Percentiles rank a stretch among this genome's conserved stretches.
phyloP scores from a whole-genome alignment of 1,140 invertebrate species.

The Cyrtorhinus lividipennis region DNA sequence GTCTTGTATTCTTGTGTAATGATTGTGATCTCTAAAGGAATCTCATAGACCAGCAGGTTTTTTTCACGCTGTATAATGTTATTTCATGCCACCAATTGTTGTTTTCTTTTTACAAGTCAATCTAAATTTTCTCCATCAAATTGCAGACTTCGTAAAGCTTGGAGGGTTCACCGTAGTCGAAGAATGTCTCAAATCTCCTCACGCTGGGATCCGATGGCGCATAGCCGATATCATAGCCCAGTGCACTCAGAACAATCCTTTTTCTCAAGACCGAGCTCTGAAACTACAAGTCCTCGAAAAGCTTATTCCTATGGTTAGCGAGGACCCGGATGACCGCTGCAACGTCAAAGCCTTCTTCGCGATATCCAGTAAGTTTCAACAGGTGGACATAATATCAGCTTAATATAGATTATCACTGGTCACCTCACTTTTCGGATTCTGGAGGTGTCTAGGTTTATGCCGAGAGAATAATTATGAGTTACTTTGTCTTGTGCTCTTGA shows the following conservation, averaged over 20 bases:
- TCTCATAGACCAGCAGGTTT: no score
- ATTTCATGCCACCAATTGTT: not conserved
- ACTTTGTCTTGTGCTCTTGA: no score
- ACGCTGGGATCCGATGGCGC: conserved; percentile 15
- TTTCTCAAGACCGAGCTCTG: conserved; percentile 14
- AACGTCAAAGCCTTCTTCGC: conserved; percentile 19
- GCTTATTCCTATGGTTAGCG: conserved; percentile 5
- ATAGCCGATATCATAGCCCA: conserved; percentile 19
- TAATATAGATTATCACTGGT: no score
- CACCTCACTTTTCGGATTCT: no score
- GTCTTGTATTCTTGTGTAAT: no score
- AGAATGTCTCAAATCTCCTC: conserved; percentile 8
- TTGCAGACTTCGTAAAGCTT: conserved; percentile 20
- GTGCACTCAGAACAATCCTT: conserved; percentile 20
- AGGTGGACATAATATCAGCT: no score
- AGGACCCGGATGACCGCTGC: conserved; percentile 13
- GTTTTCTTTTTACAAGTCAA: not conserved
- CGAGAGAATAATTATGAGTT: no score
- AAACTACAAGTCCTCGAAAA: not conserved
- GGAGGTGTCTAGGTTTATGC: no score
- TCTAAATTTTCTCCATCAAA: not conserved
- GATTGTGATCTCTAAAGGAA: no score
- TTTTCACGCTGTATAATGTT: no score
- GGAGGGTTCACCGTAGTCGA: conserved; percentile 16
- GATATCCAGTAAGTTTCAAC: conserved; percentile 18